Evolutionary conservation across 2,797 vertebrate species (phyloP).

Genomic region (Falco biarmicus): DNA sequence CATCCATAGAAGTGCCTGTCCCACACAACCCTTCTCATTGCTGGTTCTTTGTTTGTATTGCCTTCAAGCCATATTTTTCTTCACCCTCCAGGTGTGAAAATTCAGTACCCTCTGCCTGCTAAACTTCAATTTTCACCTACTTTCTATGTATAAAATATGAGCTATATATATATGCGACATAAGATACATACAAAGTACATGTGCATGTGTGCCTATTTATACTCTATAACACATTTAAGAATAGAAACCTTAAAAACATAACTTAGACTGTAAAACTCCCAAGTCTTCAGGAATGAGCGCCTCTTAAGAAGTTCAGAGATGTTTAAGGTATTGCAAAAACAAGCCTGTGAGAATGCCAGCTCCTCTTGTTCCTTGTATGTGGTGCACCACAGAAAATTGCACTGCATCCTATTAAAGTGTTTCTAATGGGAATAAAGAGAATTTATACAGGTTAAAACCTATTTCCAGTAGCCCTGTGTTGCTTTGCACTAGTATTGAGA

Average conservation of each 20-base stretch:
- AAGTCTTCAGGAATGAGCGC: neutral
- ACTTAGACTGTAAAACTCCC: neutral
- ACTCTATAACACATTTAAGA: neutral
- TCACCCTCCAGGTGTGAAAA: neutral
- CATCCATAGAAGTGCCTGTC: neutral
- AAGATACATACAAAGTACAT: neutral
- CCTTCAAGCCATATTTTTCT: neutral
- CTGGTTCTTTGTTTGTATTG: neutral
- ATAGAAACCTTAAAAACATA: neutral
- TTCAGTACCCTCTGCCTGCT: neutral
- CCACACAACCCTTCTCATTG: neutral
- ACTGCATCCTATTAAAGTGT: neutral
- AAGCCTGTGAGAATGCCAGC: neutral
- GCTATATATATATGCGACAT: neutral
- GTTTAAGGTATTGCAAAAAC: neutral
- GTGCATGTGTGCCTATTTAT: neutral
- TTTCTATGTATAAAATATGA: neutral
- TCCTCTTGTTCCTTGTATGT: fast-evolving
- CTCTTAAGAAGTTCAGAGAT: neutral
- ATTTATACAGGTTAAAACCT: neutral
- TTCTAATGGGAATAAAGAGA: neutral
- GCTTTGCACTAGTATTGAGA: neutral
- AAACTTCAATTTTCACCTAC: neutral
- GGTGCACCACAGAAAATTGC: neutral
- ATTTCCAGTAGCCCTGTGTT: neutral